Conservation (phyloP, 35 echinoderm and acorn worm genomes). For the Apostichopus japonicus region DNA sequence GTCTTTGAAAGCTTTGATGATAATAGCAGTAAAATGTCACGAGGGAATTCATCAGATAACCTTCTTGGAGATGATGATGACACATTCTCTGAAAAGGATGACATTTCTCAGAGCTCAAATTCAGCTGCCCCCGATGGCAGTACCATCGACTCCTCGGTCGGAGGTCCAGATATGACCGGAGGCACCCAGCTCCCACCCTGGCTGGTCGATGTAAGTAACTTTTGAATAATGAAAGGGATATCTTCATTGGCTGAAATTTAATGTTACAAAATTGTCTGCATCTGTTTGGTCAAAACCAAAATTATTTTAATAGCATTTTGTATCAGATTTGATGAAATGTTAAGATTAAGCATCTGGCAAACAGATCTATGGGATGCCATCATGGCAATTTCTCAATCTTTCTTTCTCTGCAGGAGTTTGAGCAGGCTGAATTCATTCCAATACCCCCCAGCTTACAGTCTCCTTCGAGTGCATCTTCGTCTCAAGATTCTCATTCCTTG, state of each 20-base stretch:
- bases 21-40: constrained; percentile 18
- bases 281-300: too few relatives aligned
- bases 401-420: constrained; percentile 67
- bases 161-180: constrained; percentile 1
- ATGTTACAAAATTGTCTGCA: too few relatives aligned
- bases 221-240: background rate
- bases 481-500: constrained; percentile 59
- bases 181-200: constrained; percentile 74
- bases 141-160: background rate
- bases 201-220: constrained; percentile 74
- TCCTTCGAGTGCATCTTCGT: background rate
- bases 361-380: too few relatives aligned
- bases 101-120: constrained; percentile 49
- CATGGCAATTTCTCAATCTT: background rate
- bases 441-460: constrained; percentile 52
- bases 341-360: too few relatives aligned
- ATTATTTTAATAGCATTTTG: too few relatives aligned
- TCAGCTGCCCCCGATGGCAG: constrained; percentile 17
- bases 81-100: constrained; percentile 66
- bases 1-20: constrained; percentile 66
- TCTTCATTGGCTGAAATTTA: too few relatives aligned
- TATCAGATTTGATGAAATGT: too few relatives aligned
- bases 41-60: constrained; percentile 54
- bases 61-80: constrained; percentile 24
- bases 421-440: constrained; percentile 93